Conservation (phyloP, 2,888 invertebrate genomes). For the Aleiodes leptofemur region DNA sequence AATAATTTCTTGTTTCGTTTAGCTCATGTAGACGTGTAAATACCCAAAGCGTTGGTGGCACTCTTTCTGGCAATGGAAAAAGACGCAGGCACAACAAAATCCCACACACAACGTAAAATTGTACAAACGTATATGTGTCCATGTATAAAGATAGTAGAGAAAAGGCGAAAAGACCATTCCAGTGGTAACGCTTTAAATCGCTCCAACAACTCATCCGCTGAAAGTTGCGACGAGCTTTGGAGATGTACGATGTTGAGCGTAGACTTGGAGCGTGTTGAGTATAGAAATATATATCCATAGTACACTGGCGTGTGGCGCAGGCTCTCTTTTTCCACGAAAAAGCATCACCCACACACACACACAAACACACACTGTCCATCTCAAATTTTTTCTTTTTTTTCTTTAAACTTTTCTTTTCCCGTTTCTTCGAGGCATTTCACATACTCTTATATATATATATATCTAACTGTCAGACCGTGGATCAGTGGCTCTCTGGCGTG, state of each 20-base stretch:
- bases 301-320: conserved; percentile 44
- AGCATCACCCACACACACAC: background rate
- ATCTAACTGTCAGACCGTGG: conserved; percentile 6
- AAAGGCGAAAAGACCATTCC: conserved; percentile 67
- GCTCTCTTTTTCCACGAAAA: conserved; percentile 21
- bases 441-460: conserved; percentile 9
- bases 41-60: conserved; percentile 61
- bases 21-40: conserved; percentile 69
- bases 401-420: conserved; percentile 38
- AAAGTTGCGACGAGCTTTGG: conserved; percentile 72
- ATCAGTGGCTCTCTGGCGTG: conserved; percentile 20
- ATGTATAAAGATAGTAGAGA: conserved; percentile 40
- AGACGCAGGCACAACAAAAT: conserved; percentile 50
- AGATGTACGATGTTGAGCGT: conserved; percentile 67
- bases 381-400: conserved; percentile 36
- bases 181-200: conserved; percentile 72
- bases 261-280: conserved; percentile 34
- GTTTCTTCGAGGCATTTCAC: conserved; percentile 38
- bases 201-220: conserved; percentile 74
- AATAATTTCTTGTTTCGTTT: conserved; percentile 71
- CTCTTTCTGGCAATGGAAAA: conserved; percentile 49
- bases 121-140: conserved; percentile 38
- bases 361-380: conserved; percentile 14
- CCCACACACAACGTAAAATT: conserved; percentile 44
- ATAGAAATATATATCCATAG: conserved; percentile 36